Base-by-base conservation (phyloP, 1,140 invertebrate genomes). In the Micrasema longulum region DNA sequence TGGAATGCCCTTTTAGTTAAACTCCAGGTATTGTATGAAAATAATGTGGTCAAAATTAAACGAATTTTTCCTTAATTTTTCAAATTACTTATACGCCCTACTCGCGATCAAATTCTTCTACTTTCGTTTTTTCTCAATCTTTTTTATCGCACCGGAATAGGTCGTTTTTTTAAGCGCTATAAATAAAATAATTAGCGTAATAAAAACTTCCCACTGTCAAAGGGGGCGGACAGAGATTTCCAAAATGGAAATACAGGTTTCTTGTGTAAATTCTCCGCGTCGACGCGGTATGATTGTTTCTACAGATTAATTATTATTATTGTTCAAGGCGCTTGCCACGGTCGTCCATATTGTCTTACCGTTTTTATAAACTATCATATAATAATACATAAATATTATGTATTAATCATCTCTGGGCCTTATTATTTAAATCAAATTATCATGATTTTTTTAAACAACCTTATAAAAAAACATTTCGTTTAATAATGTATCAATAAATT, bases 221-320 rank as follows among this genome's bases (percentile, higher is more conserved):
- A 18, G 36, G 36, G 36, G 35, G 35, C 35, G 18, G 22, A 9
- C 11, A 11, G 62, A 31, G 62, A 48, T n/a, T 0, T 64, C 62
- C 57, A n/a, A 47, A 47, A 64, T 47, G 62, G 62, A 64, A 26
- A 64, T 47, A 31, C 62, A 26, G n/a, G 41, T 23, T 64, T 20
- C 55, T 60, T 22, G 20, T 43, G 18, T 9, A 18, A 60, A 43
- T 60, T 60, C 55, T 52, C 48, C 2, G 26, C 9, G 48, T 52
- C 16, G 3, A 14, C 22, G 2, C n/a, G 16, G 7, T 38, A 22
- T 60, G 35, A 60, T 60, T 60, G 35, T 43, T 41, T 41, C 18
- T 41, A 12, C 2, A 6, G 55, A 60, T 22, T 12, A 16, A 60
- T 41, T 60, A 20, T 26, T 12, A 53, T 22, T 35, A 23, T 1